These are phyloP conservation scores for Brenthis hecate DNA, from an alignment of 2,888 invertebrate species.

Conservation along the genomic window DNA sequence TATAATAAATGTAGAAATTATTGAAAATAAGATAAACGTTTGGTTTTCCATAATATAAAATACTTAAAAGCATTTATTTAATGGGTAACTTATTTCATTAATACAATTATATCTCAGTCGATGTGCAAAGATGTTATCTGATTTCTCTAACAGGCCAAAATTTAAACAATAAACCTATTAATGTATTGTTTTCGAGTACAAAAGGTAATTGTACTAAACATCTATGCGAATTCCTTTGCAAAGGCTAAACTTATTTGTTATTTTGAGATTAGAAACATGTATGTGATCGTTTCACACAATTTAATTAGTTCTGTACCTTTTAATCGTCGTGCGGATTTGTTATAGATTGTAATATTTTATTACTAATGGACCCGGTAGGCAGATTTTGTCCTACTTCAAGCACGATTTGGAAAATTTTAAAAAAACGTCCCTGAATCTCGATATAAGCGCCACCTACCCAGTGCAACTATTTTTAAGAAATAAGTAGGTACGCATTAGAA, in stretches of 20 bases:
- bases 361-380: too few relatives aligned
- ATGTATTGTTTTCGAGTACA: slow-evolving; percentile 73
- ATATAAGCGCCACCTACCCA: too few relatives aligned
- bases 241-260: slow-evolving; percentile 30
- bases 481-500: too few relatives aligned
- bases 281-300: slow-evolving; percentile 26
- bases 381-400: too few relatives aligned
- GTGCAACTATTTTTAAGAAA: too few relatives aligned
- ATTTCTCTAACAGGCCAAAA: slow-evolving; percentile 57
- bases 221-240: slow-evolving; percentile 53
- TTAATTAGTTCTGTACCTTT: slow-evolving; percentile 5
- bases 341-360: too few relatives aligned
- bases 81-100: not conserved
- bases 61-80: not conserved
- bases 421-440: too few relatives aligned
- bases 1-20: too few relatives aligned
- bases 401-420: too few relatives aligned
- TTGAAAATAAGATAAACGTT: not conserved
- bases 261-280: slow-evolving; percentile 23
- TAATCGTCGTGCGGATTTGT: not conserved
- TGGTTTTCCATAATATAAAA: not conserved
- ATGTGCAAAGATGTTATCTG: slow-evolving; percentile 39
- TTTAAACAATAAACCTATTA: slow-evolving; percentile 71
- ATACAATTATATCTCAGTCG: slow-evolving; percentile 5
- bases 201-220: slow-evolving; percentile 70